Percentiles rank a stretch among this genome's conserved stretches.
Conservation (phyloP, 2,113 vertebrate genomes). For the Colaptes auratus region DNA sequence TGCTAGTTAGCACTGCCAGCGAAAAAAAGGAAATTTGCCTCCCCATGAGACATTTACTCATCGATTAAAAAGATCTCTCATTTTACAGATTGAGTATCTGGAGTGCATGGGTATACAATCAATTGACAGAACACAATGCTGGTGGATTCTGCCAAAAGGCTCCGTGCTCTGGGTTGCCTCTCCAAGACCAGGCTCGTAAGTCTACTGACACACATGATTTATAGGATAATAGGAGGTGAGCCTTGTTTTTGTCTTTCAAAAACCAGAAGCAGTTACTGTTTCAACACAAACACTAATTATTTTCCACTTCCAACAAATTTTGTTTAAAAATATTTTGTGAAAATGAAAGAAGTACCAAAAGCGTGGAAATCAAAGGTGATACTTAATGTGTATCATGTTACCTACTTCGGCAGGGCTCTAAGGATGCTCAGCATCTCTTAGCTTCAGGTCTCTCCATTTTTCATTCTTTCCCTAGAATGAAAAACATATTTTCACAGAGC, state of each 20-base stretch:
- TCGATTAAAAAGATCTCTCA: neutral
- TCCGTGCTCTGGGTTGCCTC: neutral
- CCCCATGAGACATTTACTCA: accelerated
- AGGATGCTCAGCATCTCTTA: neutral
- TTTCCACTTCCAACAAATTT: neutral
- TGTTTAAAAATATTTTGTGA: neutral
- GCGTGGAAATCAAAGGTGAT: neutral
- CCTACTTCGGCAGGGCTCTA: neutral
- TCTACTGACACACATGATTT: neutral
- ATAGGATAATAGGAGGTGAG: neutral
- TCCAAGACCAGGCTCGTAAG: neutral
- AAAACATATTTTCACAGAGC: neutral
- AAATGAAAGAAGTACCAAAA: neutral
- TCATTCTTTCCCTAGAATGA: neutral
- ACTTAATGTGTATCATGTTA: neutral
- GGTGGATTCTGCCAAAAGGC: neutral
- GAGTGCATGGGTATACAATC: neutral
- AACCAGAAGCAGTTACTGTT: neutral
- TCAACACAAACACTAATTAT: neutral
- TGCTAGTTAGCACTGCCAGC: neutral
- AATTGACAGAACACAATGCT: neutral
- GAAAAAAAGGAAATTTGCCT: neutral
- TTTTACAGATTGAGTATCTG: neutral
- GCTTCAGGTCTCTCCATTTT: neutral
- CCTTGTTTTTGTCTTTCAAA: neutral